Conservation (phyloP, 2,888 invertebrate species). For the Auanema sp. region DNA sequence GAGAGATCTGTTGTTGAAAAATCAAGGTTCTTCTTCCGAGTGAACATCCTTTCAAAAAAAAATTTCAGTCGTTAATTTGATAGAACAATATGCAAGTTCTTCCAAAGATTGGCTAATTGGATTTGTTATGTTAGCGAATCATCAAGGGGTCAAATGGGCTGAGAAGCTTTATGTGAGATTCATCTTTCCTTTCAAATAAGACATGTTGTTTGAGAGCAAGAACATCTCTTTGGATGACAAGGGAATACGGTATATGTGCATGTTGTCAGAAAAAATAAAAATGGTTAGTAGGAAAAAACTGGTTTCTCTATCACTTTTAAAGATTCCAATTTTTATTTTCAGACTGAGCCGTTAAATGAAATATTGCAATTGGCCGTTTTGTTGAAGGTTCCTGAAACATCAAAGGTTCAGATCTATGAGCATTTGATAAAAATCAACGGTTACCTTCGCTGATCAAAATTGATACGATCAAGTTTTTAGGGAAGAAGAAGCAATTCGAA, state of each 20-base stretch:
- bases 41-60: too few species aligned
- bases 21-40: background rate
- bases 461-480: background rate
- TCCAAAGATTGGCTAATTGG: background rate
- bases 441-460: background rate
- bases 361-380: conserved; percentile 1
- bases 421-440: conserved; percentile 1
- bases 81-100: background rate
- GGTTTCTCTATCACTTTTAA: background rate
- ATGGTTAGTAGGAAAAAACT: too few species aligned
- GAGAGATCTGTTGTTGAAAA: background rate
- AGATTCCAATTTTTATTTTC: background rate
- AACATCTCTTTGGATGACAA: too few species aligned
- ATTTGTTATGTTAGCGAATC: background rate
- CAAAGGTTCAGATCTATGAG: background rate
- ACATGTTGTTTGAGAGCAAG: too few species aligned
- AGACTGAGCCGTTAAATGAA: background rate
- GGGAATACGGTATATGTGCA: too few species aligned
- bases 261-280: too few species aligned
- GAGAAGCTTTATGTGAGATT: background rate
- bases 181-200: background rate
- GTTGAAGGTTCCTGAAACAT: background rate
- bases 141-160: background rate
- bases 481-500: background rate
- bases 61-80: too few species aligned